These are phyloP conservation scores for Notiomystis cincta DNA, from an alignment of 2,113 vertebrate species.

Conservation along the genomic window DNA sequence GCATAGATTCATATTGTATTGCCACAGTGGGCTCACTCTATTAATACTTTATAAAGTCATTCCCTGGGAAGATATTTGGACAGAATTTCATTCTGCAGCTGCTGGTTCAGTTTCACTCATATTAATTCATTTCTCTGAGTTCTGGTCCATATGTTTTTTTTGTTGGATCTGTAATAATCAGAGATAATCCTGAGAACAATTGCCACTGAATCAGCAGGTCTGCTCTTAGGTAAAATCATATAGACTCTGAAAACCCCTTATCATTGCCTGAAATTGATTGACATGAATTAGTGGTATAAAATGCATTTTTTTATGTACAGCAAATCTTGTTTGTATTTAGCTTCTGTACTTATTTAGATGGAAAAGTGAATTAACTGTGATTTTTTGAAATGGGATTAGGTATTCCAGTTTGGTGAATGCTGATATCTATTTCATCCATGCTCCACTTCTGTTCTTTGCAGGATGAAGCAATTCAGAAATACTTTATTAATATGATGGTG, in stretches of 20 bases:
- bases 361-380: background rate
- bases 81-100: slow-evolving; percentile 25
- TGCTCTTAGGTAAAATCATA: background rate
- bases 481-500: background rate
- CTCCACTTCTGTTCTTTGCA: background rate
- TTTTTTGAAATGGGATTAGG: background rate
- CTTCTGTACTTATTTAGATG: background rate
- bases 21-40: slow-evolving; percentile 8
- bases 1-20: slow-evolving; percentile 2
- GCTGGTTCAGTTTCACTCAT: background rate
- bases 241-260: background rate
- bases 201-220: slow-evolving; percentile 7
- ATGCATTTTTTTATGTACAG: background rate
- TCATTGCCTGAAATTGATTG: background rate
- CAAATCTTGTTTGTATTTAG: background rate
- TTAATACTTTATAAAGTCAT: slow-evolving; percentile 58
- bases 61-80: slow-evolving; percentile 19
- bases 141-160: background rate
- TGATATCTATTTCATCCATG: background rate
- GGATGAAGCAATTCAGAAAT: background rate
- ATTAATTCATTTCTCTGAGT: slow-evolving; percentile 20
- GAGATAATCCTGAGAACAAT: slow-evolving; percentile 7
- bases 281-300: background rate
- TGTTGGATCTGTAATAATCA: background rate
- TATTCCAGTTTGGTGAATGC: background rate